Evolutionary conservation across 2,113 vertebrate genomes (phyloP).

Genomic region (Crotalus horridus): DNA sequence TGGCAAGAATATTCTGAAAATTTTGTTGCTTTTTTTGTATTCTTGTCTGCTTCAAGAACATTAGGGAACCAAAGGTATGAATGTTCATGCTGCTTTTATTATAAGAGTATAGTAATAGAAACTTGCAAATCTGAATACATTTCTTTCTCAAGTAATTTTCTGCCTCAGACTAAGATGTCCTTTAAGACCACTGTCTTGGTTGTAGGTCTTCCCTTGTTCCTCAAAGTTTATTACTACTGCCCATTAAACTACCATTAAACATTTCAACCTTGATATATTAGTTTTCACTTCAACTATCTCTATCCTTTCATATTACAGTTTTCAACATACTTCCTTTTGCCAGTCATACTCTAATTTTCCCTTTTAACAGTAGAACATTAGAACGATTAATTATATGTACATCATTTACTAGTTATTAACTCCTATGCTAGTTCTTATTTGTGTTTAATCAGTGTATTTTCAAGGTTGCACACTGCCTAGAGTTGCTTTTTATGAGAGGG

Average conservation of each 20-base stretch:
- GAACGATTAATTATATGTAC: neutral
- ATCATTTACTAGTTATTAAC: neutral
- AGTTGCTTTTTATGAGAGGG: neutral
- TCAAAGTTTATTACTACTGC: neutral
- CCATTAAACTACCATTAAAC: neutral
- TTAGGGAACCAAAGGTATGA: neutral
- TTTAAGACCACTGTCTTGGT: neutral
- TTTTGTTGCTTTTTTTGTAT: neutral
- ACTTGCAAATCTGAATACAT: neutral
- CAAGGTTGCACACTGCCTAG: neutral
- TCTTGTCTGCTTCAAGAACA: neutral
- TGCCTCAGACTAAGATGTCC: neutral
- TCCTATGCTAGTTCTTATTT: neutral
- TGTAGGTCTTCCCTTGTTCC: neutral
- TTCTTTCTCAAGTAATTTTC: neutral
- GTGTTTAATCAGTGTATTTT: neutral
- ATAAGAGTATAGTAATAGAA: neutral
- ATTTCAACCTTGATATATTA: neutral
- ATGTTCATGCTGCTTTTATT: neutral
- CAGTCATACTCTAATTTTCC: neutral
- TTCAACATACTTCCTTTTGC: neutral
- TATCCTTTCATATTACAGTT: neutral
- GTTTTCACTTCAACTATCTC: neutral
- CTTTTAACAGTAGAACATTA: neutral
- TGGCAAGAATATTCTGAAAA: neutral